These are phyloP conservation scores for Morone chrysops DNA, from an alignment of 2,113 vertebrate species.

Conservation along the genomic window DNA sequence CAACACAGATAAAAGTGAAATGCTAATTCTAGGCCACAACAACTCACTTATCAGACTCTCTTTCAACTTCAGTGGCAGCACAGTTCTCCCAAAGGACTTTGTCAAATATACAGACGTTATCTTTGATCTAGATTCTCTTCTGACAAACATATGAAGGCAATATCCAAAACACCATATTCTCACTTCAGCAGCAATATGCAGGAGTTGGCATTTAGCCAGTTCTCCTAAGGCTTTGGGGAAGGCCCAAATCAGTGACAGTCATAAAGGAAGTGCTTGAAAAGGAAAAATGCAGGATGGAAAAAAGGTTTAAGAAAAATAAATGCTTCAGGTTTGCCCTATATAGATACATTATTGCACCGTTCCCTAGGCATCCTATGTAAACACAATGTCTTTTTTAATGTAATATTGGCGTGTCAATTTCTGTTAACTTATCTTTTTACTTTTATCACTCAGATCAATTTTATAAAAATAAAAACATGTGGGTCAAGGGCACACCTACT, in stretches of 20 bases:
- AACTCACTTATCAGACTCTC: slow-evolving; percentile 41
- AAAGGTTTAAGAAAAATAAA: neutral
- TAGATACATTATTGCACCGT: neutral
- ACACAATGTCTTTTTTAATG: neutral
- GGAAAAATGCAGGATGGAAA: neutral
- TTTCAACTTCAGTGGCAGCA: slow-evolving; percentile 38
- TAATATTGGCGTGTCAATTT: neutral
- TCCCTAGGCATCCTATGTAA: neutral
- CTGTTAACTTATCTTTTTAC: slow-evolving; percentile 3
- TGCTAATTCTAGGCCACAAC: slow-evolving; percentile 44
- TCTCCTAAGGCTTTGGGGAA: slow-evolving; percentile 8
- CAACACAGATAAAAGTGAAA: slow-evolving; percentile 50
- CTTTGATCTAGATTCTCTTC: slow-evolving; percentile 46
- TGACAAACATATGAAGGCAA: slow-evolving; percentile 31
- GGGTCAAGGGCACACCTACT: neutral
- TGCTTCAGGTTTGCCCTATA: neutral
- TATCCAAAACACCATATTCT: slow-evolving; percentile 24
- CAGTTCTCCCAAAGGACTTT: slow-evolving; percentile 38
- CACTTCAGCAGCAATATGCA: slow-evolving; percentile 15
- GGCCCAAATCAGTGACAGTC: slow-evolving; percentile 3
- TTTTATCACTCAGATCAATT: neutral
- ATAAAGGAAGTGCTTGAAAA: neutral
- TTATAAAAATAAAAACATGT: neutral
- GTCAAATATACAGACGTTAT: slow-evolving; percentile 33
- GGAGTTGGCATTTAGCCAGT: slow-evolving; percentile 45